Conservation (phyloP, 2,113 vertebrate species). For the Lota lota region DNA sequence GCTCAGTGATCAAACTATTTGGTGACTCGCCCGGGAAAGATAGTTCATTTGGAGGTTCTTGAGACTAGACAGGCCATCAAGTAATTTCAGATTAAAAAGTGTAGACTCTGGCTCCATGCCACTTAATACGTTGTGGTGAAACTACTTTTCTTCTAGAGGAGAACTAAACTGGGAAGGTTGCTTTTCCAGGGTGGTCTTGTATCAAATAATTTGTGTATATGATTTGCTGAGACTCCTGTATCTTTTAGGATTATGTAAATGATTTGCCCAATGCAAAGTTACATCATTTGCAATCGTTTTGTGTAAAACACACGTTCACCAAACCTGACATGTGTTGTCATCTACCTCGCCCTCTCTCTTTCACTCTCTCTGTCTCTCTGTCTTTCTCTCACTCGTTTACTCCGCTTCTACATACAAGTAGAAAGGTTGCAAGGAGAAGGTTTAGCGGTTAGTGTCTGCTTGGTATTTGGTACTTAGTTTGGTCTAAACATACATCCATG, state of each 20-base stretch:
- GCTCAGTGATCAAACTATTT: constrained; percentile 24
- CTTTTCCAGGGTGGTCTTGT: constrained; percentile 1
- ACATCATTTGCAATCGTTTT: background rate
- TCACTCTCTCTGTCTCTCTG: constrained; percentile 1
- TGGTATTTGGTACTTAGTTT: too few species aligned
- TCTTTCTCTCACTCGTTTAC: background rate
- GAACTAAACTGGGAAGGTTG: background rate
- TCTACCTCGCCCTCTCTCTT: background rate
- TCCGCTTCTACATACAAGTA: too few species aligned
- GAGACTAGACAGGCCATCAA: constrained; percentile 47
- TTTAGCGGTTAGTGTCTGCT: too few species aligned
- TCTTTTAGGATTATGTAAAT: background rate
- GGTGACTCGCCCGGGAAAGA: constrained; percentile 39
- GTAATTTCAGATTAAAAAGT: constrained; percentile 52
- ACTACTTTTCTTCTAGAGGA: background rate
- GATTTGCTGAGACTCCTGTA: background rate
- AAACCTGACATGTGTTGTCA: background rate
- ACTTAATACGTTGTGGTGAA: constrained; percentile 37
- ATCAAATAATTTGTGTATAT: background rate
- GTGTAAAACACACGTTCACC: background rate
- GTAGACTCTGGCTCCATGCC: constrained; percentile 39
- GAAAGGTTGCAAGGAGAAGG: too few species aligned
- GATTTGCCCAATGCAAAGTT: background rate
- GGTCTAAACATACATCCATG: too few species aligned
- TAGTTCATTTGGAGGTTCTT: constrained; percentile 43